Base-by-base conservation (phyloP, 1,140 invertebrate species). In the Leptinotarsa defecta region DNA sequence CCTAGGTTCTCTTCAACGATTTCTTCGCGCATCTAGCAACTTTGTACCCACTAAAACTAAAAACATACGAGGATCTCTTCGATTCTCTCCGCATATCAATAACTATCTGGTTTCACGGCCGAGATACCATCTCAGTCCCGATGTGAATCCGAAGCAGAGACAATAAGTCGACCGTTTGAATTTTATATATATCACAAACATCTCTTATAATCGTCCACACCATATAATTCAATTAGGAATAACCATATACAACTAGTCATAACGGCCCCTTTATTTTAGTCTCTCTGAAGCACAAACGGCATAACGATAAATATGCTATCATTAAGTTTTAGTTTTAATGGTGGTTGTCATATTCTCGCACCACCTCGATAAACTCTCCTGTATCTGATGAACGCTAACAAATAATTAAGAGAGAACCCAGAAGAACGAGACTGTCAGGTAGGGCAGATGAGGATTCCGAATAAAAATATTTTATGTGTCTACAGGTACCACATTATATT, bases 291-390 rank as follows among this genome's bases (percentile, higher is more conserved):
- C 67, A 68, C 24, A 68, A 68, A 68, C 24, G 43, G 43, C 67
- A 68, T 68, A 68, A 68, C 67, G 67, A 68, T 68, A 68, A 68
- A 68, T 68, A 68, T 17, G 67, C 24, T 68, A 68, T 68, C 67
- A 68, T 68, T 68, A 68, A 68, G 67, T 68, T 68, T 68, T 68
- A 24, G 43, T 68, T 68, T 68, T 68, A 68, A 68, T 68, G 67
- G 24, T 68, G n/a, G 67, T 68, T 68, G 67, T 68, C 67, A 68
- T 68, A 68, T 68, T 48, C 24, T 43, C 67, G 43, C 67, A 68
- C 67, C 67, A 68, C 67, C 67, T 43, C 67, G n/a, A 68, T 68
- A 68, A 68, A 68, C 24, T 68, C 19, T 6, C 24, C 43, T 43
- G 43, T 68, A 68, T 68, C 67, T 43, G 67, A 68, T 68, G 67